Base-by-base conservation (phyloP, 2,113 vertebrate genomes). In the Dromiciops gliroides region DNA sequence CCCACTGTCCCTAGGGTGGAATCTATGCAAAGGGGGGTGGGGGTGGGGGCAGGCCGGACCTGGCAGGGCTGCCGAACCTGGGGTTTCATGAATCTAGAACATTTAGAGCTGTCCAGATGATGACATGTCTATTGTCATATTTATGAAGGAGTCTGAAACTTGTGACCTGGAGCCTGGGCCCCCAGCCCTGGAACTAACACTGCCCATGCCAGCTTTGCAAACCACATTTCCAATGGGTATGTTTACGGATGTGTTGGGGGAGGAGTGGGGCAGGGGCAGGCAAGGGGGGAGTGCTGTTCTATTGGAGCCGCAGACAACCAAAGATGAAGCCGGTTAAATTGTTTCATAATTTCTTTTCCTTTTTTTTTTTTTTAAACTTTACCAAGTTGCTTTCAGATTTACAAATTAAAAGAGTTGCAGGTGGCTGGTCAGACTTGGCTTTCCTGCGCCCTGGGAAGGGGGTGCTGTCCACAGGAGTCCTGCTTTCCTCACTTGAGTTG, bases 131-230 rank as follows among this genome's bases (percentile, higher is more conserved):
- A 99, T 99, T 99, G 99, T 99, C 98, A 93, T 99, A 99, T 99
- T 99, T 99, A 99, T 99, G 98, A 98, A 99, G 98, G 97, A 98
- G 94, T 99, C 99, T 99, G 99, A 99, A 98, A 98, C 97, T 97
- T 99, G 97, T 98, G 98, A 99, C 98, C 99, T 99, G 98, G 99
- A 98, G 98, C 98, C 37, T 25, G 37, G 50, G 50, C 2, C 37
- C 67, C n/a, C n/a, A 67, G 19, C 14, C 31, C 98, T 97, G 96
- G 97, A 97, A 96, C 98, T 98, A 98, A 98, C 97, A 98, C 98
- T 98, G 98, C 98, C 98, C 31, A 44, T 7, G 97, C 94, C 93
- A 92, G 51, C 95, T 96, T 98, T 98, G 97, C 98, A 56, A 98
- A 98, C 96, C 97, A 1, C 75, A 94, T 97, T 97, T 92, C 98